Evolutionary conservation across 1,140 invertebrate species (phyloP).

Genomic region (Pantala flavescens): DNA sequence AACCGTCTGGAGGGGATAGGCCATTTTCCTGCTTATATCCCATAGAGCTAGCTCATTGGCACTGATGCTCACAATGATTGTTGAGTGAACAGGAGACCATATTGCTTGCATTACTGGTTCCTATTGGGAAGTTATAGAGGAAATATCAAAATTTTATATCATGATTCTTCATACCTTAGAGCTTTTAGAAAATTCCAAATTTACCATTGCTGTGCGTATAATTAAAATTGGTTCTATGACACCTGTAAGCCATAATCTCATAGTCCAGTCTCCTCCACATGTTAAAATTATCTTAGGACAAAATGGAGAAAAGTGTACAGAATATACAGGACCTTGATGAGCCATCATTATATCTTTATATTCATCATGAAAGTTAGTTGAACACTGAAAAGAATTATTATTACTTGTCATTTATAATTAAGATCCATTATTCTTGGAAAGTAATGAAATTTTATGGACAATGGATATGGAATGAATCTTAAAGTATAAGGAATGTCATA

Average conservation of each 20-base stretch:
- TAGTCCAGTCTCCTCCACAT: constrained; percentile 71
- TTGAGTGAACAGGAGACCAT: constrained; percentile 73
- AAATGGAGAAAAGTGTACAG: constrained; percentile 66
- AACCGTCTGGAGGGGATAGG: constrained; percentile 24
- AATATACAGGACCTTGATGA: constrained; percentile 68
- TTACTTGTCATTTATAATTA: neutral
- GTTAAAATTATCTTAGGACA: constrained; percentile 63
- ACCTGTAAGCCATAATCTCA: constrained; percentile 62
- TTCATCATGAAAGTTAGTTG: neutral
- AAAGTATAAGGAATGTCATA: no score
- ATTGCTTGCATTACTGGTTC: constrained; percentile 44
- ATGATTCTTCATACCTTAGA: no score
- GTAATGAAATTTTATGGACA: no score
- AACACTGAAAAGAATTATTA: neutral
- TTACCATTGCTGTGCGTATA: constrained; percentile 2
- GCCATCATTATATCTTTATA: constrained; percentile 43
- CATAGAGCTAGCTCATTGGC: constrained; percentile 59
- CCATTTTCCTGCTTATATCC: constrained; percentile 55
- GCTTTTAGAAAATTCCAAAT: neutral
- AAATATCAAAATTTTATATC: no score
- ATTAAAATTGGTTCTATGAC: constrained; percentile 50
- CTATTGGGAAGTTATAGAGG: neutral
- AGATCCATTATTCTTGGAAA: no score
- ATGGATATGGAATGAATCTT: no score
- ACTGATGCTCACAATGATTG: constrained; percentile 64